Evolutionary conservation across 2,797 vertebrate genomes (phyloP), one percentile per base, ranked within the genome.

Genomic region (Xerus rutilus): DNA sequence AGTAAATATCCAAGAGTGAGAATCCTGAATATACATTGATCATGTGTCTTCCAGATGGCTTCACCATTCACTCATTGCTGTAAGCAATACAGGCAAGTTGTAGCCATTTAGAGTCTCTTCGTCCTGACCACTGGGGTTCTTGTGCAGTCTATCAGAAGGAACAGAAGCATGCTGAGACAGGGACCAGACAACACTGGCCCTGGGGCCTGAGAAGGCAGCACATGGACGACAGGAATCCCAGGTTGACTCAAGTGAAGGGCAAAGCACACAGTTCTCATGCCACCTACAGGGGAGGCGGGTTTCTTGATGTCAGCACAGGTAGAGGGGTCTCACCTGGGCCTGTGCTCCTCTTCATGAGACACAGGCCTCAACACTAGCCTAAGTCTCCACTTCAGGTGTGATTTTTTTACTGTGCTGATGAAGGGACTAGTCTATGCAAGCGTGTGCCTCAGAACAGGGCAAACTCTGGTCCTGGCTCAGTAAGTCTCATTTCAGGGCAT

Each of bases 211-310:
- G 64, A 7, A n/a, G 64, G 64, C 14, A n/a, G 64, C 32, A 17
- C 14, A 2, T 67, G 30, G 30, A 1, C 2, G 30, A 17, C 14
- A n/a, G 64, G 30, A 65, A 15, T 18, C 30, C 12, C 64, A 65
- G 28, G 12, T 2, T 5, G 10, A 65, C 64, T 65, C 64, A 14
- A 17, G 7, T 7, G 12, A 67, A 67, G 14, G 64, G 17, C 64
- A 32, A 2, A 2, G 30, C 2, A 8, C 1, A 54, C 52, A 0
- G 20, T 57, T 20, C 14, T 5, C 30, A 30, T 4, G 4, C 25
- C 62, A 28, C 28, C 62, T 64, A 13, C 25, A 14, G 28, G 64
- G 62, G 13, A 5, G 62, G 25, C 10, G 2, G 3, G 9, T 28
- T 39, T 39, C 23, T 11, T 62, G 7, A 62, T 62, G 62, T 64